Base-by-base conservation (phyloP, 2,888 invertebrate genomes). In the Orthonevra nobilis region DNA sequence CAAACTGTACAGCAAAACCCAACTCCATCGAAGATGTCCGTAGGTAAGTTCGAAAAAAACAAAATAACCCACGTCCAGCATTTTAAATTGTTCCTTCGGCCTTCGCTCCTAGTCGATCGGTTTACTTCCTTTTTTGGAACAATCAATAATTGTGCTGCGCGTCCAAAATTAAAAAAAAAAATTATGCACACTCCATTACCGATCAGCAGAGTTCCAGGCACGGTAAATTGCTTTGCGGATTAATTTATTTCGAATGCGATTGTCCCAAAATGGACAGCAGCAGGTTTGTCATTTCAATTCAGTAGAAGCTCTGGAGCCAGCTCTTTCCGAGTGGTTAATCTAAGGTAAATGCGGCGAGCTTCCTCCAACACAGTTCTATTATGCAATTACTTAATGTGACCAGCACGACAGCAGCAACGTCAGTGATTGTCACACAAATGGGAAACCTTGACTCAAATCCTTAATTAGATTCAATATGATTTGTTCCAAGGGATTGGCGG, bases 391-490 rank as follows among this genome's bases (percentile, higher is more conserved):
- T 81, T 81, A 81, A 23, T 23, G 23, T 5, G 23, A 23, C 42
- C 46, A 48, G 48, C 63, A 48, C 63, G 56, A 50, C 52, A 30
- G 52, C 64, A 46, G 58, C 60, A 64, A 38, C 58, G 48, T 70
- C 60, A 60, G 30, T 15, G 42, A 50, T 20, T 56, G 54, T 56
- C 58, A 32, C n/a, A n/a, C 64, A 61, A 66, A 68, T 64, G 54
- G 23, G 61, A 72, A 81, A 81, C 81, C 81, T 81, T 81, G 81
- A 74, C 81, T 81, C 38, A 75, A 72, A 70, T 81, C 69, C 66
- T 81, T 81, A 81, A 81, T 81, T 81, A 75, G 75, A 79, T 69
- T 54, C 66, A 68, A 77, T 81, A 56, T 48, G 56, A 52, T 60
- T 56, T 20, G 40, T 50, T 40, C 56, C 69, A 63, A 42, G 40